These are phyloP conservation scores for Glyphotaelius pellucidus DNA, from an alignment of 2,888 invertebrate species.

Conservation along the genomic window DNA sequence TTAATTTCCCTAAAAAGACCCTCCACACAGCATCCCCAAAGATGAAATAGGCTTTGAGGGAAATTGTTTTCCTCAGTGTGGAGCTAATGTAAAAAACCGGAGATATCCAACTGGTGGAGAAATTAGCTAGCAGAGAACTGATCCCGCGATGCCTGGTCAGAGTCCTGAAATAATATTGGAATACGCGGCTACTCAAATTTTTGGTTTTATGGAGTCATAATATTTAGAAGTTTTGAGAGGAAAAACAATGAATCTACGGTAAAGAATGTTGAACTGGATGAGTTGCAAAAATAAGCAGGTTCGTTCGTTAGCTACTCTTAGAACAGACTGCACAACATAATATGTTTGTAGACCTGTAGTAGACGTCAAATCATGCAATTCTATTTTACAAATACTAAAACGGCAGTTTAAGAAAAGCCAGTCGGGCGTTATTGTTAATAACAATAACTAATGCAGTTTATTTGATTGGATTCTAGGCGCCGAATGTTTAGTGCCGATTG, in stretches of 20 bases:
- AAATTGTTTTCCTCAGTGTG: too few species aligned
- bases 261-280: too few species aligned
- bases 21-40: too few species aligned
- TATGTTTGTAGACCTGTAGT: neutral
- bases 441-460: constrained; percentile 3
- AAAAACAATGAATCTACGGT: too few species aligned
- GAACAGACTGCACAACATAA: neutral
- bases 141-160: neutral
- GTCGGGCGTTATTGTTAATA: neutral
- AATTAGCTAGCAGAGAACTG: neutral
- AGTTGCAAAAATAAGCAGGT: neutral
- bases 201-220: too few species aligned
- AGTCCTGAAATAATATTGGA: neutral
- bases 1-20: too few species aligned
- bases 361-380: neutral
- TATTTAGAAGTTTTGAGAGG: too few species aligned
- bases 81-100: neutral
- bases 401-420: neutral
- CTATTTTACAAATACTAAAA: too few species aligned
- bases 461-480: neutral
- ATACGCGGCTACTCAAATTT: neutral
- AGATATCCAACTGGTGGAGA: neutral
- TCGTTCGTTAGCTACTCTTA: neutral
- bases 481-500: constrained; percentile 25
- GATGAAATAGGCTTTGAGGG: too few species aligned